Conservation (phyloP, 2,888 invertebrate species). For the Cephonodes hylas region DNA sequence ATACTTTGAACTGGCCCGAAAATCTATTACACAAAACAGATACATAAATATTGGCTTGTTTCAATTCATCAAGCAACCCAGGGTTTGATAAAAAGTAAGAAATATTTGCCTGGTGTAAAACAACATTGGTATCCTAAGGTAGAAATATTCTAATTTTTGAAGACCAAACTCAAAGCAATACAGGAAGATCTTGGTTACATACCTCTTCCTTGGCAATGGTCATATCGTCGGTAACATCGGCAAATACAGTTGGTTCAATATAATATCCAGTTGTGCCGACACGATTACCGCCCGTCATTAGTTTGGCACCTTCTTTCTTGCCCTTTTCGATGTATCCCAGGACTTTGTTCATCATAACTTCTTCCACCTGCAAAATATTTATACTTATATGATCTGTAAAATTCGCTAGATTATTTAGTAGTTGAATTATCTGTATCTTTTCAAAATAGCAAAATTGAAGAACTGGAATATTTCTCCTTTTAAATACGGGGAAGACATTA, state of each 20-base stretch:
- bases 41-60: neutral
- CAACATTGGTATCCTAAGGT: too few species aligned
- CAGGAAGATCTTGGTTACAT: neutral
- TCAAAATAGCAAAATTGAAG: too few species aligned
- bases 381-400: too few species aligned
- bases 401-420: too few species aligned
- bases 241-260: constrained; percentile 89
- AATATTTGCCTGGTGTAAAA: too few species aligned
- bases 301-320: constrained; percentile 89
- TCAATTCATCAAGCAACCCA: too few species aligned
- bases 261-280: constrained; percentile 86
- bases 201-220: constrained; percentile 89
- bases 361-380: constrained; percentile 84
- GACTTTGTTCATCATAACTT: constrained; percentile 87
- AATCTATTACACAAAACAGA: constrained; percentile 78
- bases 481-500: too few species aligned
- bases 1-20: constrained; percentile 95
- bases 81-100: too few species aligned
- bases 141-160: too few species aligned
- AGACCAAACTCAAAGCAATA: too few species aligned
- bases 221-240: constrained; percentile 88
- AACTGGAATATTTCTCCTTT: too few species aligned
- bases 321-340: constrained; percentile 88
- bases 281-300: constrained; percentile 86
- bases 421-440: too few species aligned